Percentiles rank a stretch among this genome's conserved stretches.
Conservation (phyloP, 2,113 vertebrate genomes). For the Caranx melampygus region DNA sequence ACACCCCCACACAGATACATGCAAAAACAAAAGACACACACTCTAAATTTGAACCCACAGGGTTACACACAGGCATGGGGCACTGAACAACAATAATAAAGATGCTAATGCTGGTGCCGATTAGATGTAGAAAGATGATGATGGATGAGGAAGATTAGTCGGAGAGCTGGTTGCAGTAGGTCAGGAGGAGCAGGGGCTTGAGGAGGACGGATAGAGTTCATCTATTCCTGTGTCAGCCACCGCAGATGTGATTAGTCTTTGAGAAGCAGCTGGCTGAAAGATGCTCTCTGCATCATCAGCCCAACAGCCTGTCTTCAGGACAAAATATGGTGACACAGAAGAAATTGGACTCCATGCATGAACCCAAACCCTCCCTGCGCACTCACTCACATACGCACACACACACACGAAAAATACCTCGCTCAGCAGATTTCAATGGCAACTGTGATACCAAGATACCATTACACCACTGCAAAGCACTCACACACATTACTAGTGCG, state of each 20-base stretch:
- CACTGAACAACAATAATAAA: neutral
- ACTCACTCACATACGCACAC: neutral
- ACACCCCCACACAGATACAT: neutral
- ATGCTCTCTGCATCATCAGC: constrained; percentile 45
- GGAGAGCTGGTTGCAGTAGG: neutral
- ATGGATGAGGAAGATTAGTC: constrained; percentile 22
- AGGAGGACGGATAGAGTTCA: neutral
- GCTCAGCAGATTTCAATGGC: constrained; percentile 54
- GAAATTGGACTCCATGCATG: constrained; percentile 25
- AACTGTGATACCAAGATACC: constrained; percentile 10
- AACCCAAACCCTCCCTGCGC: neutral
- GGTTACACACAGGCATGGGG: neutral
- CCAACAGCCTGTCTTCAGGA: constrained; percentile 35
- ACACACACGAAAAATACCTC: constrained; percentile 2
- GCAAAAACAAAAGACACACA: neutral
- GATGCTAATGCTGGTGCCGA: neutral
- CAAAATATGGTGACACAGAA: constrained; percentile 41
- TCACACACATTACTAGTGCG: neutral
- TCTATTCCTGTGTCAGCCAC: constrained; percentile 6
- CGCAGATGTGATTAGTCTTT: constrained; percentile 49
- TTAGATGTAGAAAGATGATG: constrained; percentile 18
- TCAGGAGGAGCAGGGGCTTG: constrained; percentile 20
- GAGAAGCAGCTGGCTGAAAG: constrained; percentile 45
- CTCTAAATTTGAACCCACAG: neutral
- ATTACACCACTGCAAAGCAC: constrained; percentile 17